Percentiles rank a stretch among this genome's conserved stretches.
phyloP scores from a whole-genome alignment of 2,888 invertebrate species.

The Eurytoma adleriae region DNA sequence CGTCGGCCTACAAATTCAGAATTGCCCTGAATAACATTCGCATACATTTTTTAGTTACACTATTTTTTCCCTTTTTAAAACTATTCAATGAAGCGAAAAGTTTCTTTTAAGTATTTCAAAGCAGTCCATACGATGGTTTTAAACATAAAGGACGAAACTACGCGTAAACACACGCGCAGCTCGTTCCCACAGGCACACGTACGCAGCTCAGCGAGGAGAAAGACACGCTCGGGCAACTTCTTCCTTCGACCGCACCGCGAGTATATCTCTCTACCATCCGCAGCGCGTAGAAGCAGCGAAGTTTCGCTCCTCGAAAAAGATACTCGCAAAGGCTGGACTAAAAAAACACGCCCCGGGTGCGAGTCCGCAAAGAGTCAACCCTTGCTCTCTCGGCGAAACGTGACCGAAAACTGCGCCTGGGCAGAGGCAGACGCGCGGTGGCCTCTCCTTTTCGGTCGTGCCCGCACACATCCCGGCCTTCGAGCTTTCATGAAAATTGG shows the following conservation, averaged over 20 bases:
- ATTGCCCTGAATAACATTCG: not conserved
- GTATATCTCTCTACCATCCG: too few species aligned
- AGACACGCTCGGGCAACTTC: not conserved
- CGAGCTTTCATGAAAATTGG: constrained; percentile 66
- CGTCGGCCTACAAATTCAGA: not conserved
- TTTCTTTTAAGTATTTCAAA: too few species aligned
- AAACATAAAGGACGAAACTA: not conserved
- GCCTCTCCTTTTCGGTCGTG: constrained; percentile 11
- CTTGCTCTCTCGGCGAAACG: constrained; percentile 21
- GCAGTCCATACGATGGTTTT: not conserved
- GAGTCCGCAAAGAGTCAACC: constrained; percentile 33
- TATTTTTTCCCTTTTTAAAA: too few species aligned
- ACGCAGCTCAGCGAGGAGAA: not conserved
- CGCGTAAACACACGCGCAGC: not conserved
- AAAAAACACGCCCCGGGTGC: not conserved
- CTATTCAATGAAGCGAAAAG: too few species aligned
- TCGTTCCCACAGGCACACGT: too few species aligned
- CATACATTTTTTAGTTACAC: too few species aligned
- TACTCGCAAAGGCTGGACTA: not conserved
- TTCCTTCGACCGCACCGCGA: not conserved
- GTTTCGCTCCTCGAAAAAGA: constrained; percentile 16
- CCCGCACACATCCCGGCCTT: not conserved
- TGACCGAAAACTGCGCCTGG: constrained; percentile 11
- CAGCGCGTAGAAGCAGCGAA: not conserved
- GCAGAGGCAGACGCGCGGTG: not conserved